phyloP scores from a whole-genome alignment of 1,140 invertebrate species.

The Portunus trituberculatus region DNA sequence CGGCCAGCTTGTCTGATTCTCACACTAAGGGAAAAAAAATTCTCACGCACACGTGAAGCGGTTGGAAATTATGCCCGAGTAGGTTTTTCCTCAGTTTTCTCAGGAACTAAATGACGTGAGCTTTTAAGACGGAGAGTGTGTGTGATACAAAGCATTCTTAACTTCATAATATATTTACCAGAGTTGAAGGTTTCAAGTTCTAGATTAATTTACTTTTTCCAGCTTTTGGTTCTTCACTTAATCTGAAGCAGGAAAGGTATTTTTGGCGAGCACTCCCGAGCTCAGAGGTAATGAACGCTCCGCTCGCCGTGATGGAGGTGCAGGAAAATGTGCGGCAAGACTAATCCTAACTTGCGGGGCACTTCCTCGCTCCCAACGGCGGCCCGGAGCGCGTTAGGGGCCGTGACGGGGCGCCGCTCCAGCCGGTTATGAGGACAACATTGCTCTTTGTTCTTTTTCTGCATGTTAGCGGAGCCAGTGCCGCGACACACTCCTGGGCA shows the following conservation, averaged over 20 bases:
- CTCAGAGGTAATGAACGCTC: not conserved
- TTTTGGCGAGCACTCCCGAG: not conserved
- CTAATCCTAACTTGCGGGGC: not conserved
- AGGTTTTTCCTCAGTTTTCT: not conserved
- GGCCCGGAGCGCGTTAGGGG: not conserved
- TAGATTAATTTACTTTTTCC: not conserved
- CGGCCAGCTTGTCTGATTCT: not conserved
- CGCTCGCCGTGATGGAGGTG: not conserved
- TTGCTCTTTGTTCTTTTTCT: not conserved
- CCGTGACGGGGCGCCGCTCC: not conserved
- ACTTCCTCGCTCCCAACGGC: not conserved
- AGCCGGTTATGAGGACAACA: not conserved
- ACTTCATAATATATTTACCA: constrained; percentile 14
- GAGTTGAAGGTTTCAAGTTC: not conserved
- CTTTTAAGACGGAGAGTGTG: not conserved
- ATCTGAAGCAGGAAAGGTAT: not conserved
- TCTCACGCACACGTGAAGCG: not conserved
- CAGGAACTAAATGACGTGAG: not conserved
- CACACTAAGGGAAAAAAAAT: not conserved
- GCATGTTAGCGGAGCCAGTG: not conserved
- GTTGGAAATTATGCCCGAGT: not conserved
- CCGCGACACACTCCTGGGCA: not conserved
- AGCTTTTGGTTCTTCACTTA: not conserved
- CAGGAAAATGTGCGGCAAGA: constrained; percentile 5
- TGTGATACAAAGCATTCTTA: not conserved